Percentiles rank a stretch among this genome's conserved stretches.
Evolutionary conservation across 2,888 invertebrate species (phyloP).

Genomic region (Melanostoma scalare): DNA sequence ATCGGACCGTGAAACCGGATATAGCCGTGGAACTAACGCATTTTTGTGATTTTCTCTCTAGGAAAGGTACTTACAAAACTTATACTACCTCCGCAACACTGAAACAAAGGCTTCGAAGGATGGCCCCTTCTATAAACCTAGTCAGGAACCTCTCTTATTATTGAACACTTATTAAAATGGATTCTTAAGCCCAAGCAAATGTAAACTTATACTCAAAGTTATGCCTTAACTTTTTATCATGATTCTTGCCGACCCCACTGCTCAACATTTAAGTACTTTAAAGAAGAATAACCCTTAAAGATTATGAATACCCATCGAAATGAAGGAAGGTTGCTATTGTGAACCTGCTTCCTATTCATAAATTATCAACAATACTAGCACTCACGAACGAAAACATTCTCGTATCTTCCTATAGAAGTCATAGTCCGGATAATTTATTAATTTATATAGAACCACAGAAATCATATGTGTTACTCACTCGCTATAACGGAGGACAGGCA

Average conservation of each 20-base stretch:
- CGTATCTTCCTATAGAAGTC: constrained; percentile 49
- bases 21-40: too few relatives aligned
- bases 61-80: too few relatives aligned
- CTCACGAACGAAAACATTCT: constrained; percentile 63
- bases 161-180: too few relatives aligned
- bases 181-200: too few relatives aligned
- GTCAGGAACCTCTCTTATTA: too few relatives aligned
- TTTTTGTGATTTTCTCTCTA: too few relatives aligned
- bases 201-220: too few relatives aligned
- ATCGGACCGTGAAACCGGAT: too few relatives aligned
- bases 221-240: too few relatives aligned
- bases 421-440: constrained; percentile 66
- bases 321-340: constrained; percentile 40
- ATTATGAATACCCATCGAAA: constrained; percentile 49
- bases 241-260: constrained; percentile 36
- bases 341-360: constrained; percentile 62
- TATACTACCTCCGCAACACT: too few relatives aligned
- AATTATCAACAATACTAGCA: constrained; percentile 59
- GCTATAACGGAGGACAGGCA: constrained; percentile 13
- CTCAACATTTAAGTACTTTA: neutral
- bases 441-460: constrained; percentile 62
- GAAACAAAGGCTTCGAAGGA: too few relatives aligned
- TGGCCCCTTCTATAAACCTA: too few relatives aligned
- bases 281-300: constrained; percentile 40
- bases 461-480: constrained; percentile 42